phyloP scores from a whole-genome alignment of 2,888 invertebrate species.

The Yponomeuta sedellus region DNA sequence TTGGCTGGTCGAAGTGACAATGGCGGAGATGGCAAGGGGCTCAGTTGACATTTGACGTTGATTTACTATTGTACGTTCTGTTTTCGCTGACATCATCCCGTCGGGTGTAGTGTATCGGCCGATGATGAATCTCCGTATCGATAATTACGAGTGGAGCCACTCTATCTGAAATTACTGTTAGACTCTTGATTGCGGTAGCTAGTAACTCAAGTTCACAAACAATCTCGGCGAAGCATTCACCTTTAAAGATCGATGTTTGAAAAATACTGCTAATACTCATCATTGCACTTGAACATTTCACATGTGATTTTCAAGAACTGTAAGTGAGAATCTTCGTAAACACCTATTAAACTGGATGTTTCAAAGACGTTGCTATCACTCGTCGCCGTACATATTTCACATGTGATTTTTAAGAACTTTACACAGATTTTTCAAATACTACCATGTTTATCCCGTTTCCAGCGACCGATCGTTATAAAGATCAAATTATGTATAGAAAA shows the following conservation, averaged over 20 bases:
- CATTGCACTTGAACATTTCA: too few relatives aligned
- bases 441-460: too few relatives aligned
- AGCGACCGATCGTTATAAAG: too few relatives aligned
- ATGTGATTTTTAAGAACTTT: background rate
- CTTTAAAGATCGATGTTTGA: background rate
- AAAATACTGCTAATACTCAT: too few relatives aligned
- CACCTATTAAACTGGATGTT: too few relatives aligned
- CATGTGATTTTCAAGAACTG: too few relatives aligned
- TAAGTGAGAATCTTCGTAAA: too few relatives aligned
- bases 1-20: conserved; percentile 42
- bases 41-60: conserved; percentile 72
- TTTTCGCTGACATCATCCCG: conserved; percentile 57
- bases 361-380: too few relatives aligned
- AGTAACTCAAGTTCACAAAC: background rate
- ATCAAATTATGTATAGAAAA: too few relatives aligned
- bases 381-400: background rate
- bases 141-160: conserved; percentile 29
- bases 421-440: background rate
- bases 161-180: background rate
- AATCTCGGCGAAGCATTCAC: background rate
- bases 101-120: conserved; percentile 19
- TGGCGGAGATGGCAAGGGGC: conserved; percentile 43
- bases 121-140: conserved; percentile 33
- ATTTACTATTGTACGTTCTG: conserved; percentile 64
- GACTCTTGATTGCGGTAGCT: background rate